Evolutionary conservation across 2,113 vertebrate genomes (phyloP).

Genomic region (Orientallactaga bullata): DNA sequence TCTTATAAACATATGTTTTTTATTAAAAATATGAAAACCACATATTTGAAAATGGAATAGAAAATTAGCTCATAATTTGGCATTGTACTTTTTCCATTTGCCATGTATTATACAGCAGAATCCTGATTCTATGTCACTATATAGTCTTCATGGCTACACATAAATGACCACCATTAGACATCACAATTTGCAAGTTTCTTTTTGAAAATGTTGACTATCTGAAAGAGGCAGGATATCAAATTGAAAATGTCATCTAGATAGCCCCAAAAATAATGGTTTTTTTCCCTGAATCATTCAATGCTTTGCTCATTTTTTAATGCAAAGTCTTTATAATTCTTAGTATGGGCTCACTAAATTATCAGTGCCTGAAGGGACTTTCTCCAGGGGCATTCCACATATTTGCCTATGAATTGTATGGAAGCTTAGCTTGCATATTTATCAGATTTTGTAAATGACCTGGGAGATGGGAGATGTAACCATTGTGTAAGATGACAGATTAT

Average conservation of each 20-base stretch:
- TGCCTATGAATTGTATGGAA: not conserved
- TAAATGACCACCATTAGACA: not conserved
- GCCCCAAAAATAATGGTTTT: not conserved
- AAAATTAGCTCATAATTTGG: slow-evolving; percentile 44
- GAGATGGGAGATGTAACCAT: not conserved
- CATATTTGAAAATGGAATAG: slow-evolving; percentile 54
- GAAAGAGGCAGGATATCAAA: not conserved
- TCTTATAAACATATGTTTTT: slow-evolving; percentile 46
- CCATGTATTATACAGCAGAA: not conserved
- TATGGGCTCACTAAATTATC: slow-evolving; percentile 29
- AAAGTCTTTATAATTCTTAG: not conserved
- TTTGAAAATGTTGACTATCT: not conserved
- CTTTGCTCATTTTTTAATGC: slow-evolving; percentile 20
- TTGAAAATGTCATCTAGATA: slow-evolving; percentile 15
- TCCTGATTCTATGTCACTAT: not conserved
- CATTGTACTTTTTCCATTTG: slow-evolving; percentile 31
- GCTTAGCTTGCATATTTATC: not conserved
- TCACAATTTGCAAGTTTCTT: slow-evolving; percentile 16
- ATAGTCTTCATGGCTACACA: not conserved
- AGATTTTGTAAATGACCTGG: not conserved
- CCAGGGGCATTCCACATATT: not conserved
- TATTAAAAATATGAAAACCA: slow-evolving; percentile 66
- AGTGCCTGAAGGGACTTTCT: not conserved
- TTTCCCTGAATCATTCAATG: not conserved
- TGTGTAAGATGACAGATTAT: not conserved